A percentile compares a stretch with the other conserved stretches of the same genome.
These are phyloP conservation scores for Drosophila parabipectinata DNA, from an alignment of 1,140 invertebrate genomes.

Conservation along the genomic window DNA sequence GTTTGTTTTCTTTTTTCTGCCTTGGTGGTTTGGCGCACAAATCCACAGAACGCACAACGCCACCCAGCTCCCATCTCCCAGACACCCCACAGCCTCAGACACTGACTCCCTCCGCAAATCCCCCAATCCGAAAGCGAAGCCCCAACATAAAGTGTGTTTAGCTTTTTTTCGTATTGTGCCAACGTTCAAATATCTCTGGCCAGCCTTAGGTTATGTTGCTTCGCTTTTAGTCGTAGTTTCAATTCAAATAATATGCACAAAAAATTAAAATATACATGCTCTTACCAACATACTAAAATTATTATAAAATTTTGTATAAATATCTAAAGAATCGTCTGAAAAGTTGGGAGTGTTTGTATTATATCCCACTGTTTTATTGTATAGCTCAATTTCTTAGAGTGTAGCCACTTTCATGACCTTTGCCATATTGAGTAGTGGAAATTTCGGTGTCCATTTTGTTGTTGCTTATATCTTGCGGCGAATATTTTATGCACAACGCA, in stretches of 20 bases:
- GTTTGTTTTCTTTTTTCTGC: slow-evolving; percentile 64
- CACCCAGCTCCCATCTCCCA: slow-evolving; percentile 1
- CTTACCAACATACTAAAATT: too few species aligned
- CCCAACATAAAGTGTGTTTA: slow-evolving; percentile 79
- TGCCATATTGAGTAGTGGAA: slow-evolving; percentile 73
- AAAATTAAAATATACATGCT: neutral
- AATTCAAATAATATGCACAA: neutral
- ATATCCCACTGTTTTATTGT: neutral
- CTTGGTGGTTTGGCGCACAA: slow-evolving; percentile 61
- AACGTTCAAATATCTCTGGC: slow-evolving; percentile 66
- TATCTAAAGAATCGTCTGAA: too few species aligned
- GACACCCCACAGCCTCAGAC: slow-evolving; percentile 2
- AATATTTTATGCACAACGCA: slow-evolving; percentile 75
- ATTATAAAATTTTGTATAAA: too few species aligned
- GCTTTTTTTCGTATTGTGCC: slow-evolving; percentile 51
- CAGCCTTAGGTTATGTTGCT: slow-evolving; percentile 55
- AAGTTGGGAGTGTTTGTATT: slow-evolving; percentile 9
- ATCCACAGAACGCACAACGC: slow-evolving; percentile 49
- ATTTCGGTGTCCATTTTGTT: slow-evolving; percentile 67
- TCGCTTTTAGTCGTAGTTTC: slow-evolving; percentile 11
- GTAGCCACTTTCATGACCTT: slow-evolving; percentile 53
- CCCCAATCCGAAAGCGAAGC: slow-evolving; percentile 24
- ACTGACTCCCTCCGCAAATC: slow-evolving; percentile 14
- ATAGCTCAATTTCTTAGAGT: neutral
- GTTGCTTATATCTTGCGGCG: slow-evolving; percentile 70